Conservation (phyloP, 2,888 invertebrate genomes). For the Ryuthela nishihirai region DNA sequence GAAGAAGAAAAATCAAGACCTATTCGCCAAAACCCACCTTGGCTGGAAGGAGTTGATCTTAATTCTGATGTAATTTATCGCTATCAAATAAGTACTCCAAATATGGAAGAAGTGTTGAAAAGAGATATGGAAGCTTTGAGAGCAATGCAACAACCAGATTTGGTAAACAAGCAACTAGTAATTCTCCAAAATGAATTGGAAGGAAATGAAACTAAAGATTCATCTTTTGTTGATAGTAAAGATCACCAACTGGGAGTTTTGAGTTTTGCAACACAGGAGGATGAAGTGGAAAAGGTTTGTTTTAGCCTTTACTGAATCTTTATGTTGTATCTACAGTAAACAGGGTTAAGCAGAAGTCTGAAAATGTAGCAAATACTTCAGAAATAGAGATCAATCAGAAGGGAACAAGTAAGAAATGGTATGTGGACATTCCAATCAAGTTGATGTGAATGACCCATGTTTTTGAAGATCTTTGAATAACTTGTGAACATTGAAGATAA, state of each 20-base stretch:
- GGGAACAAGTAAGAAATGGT: too few species aligned
- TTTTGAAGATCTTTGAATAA: too few species aligned
- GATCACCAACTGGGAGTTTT: constrained; percentile 16
- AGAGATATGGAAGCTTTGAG: constrained; percentile 25
- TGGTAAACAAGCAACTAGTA: constrained; percentile 25
- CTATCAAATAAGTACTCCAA: constrained; percentile 17
- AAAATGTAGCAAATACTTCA: too few species aligned
- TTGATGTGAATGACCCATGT: too few species aligned
- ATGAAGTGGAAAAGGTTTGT: constrained; percentile 26
- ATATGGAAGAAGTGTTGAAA: constrained; percentile 24
- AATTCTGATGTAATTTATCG: constrained; percentile 18
- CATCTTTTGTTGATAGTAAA: neutral
- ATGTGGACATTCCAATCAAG: too few species aligned
- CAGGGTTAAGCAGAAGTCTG: too few species aligned
- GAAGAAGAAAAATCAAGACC: neutral
- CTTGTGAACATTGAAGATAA: too few species aligned
- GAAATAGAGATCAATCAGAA: too few species aligned
- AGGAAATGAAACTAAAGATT: constrained; percentile 13
- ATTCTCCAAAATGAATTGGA: constrained; percentile 19
- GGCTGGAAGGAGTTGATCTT: constrained; percentile 15
- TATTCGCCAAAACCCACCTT: constrained; percentile 2
- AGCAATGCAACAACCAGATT: constrained; percentile 30
- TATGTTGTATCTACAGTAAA: too few species aligned
- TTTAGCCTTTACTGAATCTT: too few species aligned
- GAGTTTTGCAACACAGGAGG: constrained; percentile 16